Evolutionary conservation across 2,797 vertebrate genomes (phyloP), one percentile per base, ranked within the genome.

Genomic region (Pangasius djambal): DNA sequence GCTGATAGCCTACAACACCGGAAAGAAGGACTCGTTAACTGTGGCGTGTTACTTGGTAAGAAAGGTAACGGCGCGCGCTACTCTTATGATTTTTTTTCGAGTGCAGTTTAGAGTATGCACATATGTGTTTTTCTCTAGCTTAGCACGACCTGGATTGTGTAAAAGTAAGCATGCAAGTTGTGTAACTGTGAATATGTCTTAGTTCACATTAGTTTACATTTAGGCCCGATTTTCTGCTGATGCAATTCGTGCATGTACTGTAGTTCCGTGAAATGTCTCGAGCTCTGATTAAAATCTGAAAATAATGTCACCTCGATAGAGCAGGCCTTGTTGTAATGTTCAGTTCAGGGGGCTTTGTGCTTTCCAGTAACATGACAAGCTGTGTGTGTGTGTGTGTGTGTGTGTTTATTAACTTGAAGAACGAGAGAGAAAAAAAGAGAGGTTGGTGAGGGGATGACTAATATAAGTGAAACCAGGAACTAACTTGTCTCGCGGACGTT

Each of bases 61-160:
- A 31, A 84, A 69, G 61, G 83, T 69, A 69, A 69, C 83, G 83
- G 69, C n/a, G 12, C 63, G 44, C 28, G 63, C 63, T 52, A 50
- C 40, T 31, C 25, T 84, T 67, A 1, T 48, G 7, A 22, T 55
- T 34, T 55, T 25, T 57, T 9, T 5, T 3, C 75, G 28, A 59
- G n/a, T 8, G 4, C 31, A 37, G 20, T 61, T 34, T 16, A 52
- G 75, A 78, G 55, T 55, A 4, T 44, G 2, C 2, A 48, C 25
- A 18, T 18, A 2, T 37, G 52, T 22, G 74, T 5, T 28, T 16
- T 0, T 13, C 59, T 83, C 40, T 16, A n/a, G 13, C 57, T 48
- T 48, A 8, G 7, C 28, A 16, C 25, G 15, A 16, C 22, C 7
- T 16, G n/a, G 3, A 55, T 7, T 5, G 34, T 82, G 6, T 25